A percentile compares a stretch with the other conserved stretches of the same genome.
Evolutionary conservation across 1,140 invertebrate genomes (phyloP).

Genomic region (Aphelinus certus): DNA sequence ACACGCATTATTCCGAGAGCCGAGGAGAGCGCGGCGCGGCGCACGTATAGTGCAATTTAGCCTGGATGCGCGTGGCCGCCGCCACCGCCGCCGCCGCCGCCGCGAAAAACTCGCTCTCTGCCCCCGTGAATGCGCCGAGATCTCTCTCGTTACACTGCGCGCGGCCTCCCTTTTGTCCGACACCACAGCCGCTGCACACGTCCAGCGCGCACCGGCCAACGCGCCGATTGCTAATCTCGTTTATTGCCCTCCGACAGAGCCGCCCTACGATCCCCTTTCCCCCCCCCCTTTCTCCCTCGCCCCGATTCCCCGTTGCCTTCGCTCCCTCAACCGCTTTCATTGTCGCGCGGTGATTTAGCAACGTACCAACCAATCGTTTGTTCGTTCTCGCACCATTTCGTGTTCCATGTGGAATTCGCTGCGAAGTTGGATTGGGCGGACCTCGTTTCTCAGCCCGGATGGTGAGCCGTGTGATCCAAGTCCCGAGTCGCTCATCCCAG

Average conservation of each 20-base stretch:
- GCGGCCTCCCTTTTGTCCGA: slow-evolving; percentile 1
- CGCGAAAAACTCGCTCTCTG: neutral
- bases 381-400: too few relatives aligned
- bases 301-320: too few relatives aligned
- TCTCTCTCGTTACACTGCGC: neutral
- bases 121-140: neutral
- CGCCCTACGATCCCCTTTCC: too few relatives aligned
- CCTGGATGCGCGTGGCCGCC: neutral
- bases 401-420: too few relatives aligned
- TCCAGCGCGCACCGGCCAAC: neutral
- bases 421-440: too few relatives aligned
- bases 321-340: too few relatives aligned
- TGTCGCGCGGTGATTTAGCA: too few relatives aligned
- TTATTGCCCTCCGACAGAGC: neutral
- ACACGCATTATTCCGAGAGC: slow-evolving; percentile 58
- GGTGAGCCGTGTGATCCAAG: too few relatives aligned
- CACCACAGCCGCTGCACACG: neutral
- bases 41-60: slow-evolving; percentile 36
- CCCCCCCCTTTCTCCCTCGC: too few relatives aligned
- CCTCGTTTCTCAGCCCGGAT: too few relatives aligned
- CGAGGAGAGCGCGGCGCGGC: slow-evolving; percentile 42
- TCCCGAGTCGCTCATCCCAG: too few relatives aligned
- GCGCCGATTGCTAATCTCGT: slow-evolving; percentile 12
- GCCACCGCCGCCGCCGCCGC: neutral
- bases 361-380: too few relatives aligned